A percentile compares a stretch with the other conserved stretches of the same genome.
phyloP scores from a whole-genome alignment of 2,113 vertebrate genomes.

The Dicentrarchus labrax region DNA sequence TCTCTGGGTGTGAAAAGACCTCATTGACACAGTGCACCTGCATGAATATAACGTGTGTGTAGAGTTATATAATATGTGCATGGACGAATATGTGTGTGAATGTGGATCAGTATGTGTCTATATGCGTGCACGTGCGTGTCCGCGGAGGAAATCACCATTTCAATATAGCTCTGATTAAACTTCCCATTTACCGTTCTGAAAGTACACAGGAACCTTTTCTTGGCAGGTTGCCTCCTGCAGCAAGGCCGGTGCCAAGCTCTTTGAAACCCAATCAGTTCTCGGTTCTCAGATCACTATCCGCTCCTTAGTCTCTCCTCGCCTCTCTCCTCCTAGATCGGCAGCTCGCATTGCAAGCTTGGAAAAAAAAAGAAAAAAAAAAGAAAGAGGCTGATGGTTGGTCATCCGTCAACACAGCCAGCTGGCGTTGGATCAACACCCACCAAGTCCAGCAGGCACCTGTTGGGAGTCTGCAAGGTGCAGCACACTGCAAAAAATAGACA shows the following conservation, averaged over 20 bases:
- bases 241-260: constrained; percentile 80
- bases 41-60: constrained; percentile 46
- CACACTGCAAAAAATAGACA: constrained; percentile 58
- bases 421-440: constrained; percentile 74
- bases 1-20: constrained; percentile 44
- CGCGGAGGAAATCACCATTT: constrained; percentile 79
- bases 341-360: constrained; percentile 47
- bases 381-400: constrained; percentile 65
- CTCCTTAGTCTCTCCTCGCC: constrained; percentile 70
- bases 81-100: constrained; percentile 1
- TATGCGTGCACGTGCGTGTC: constrained; percentile 20
- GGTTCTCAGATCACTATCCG: constrained; percentile 82
- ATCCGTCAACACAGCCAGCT: constrained; percentile 73
- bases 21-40: constrained; percentile 54
- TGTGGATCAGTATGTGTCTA: constrained; percentile 30
- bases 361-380: constrained; percentile 28
- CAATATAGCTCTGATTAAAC: constrained; percentile 82
- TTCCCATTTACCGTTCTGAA: constrained; percentile 80
- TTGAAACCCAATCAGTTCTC: constrained; percentile 86
- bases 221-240: constrained; percentile 81
- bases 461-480: constrained; percentile 78
- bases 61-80: constrained; percentile 52
- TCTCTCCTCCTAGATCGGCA: constrained; percentile 64
- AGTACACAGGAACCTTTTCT: constrained; percentile 80
- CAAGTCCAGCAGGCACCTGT: constrained; percentile 78